These are phyloP conservation scores for Papilio protenor DNA, from an alignment of 2,888 invertebrate species.

Conservation along the genomic window DNA sequence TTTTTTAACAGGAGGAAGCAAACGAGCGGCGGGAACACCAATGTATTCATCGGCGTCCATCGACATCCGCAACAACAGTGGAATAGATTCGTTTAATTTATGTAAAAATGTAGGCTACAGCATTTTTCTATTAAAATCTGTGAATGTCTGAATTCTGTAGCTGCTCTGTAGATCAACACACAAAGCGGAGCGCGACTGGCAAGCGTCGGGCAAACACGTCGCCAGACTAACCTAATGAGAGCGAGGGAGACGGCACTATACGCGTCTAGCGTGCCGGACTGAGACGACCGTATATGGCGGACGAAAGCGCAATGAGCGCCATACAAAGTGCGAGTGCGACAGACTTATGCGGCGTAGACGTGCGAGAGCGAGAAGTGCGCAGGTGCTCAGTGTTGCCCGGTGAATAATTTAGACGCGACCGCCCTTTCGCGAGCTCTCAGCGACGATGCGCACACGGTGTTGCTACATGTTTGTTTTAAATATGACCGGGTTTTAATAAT, in stretches of 20 bases:
- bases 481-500: slow-evolving; percentile 33
- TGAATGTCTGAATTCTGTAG: slow-evolving; percentile 20
- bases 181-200: slow-evolving; percentile 74
- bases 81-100: no score
- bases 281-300: slow-evolving; percentile 74
- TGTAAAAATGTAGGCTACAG: no score
- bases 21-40: no score
- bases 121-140: no score
- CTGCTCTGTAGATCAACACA: slow-evolving; percentile 59
- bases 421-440: slow-evolving; percentile 69
- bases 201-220: slow-evolving; percentile 80
- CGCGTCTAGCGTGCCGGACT: slow-evolving; percentile 47
- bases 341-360: slow-evolving; percentile 44
- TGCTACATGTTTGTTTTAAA: slow-evolving; percentile 43
- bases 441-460: slow-evolving; percentile 46
- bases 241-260: slow-evolving; percentile 65
- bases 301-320: slow-evolving; percentile 78
- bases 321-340: slow-evolving; percentile 60
- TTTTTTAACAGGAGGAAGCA: no score
- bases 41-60: no score
- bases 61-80: no score
- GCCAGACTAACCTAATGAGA: slow-evolving; percentile 82
- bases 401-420: slow-evolving; percentile 80
- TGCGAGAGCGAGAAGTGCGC: slow-evolving; percentile 60
- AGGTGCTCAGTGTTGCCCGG: slow-evolving; percentile 74